Conservation (phyloP, 2,888 invertebrate species). For the Platerodrilus igneus region DNA sequence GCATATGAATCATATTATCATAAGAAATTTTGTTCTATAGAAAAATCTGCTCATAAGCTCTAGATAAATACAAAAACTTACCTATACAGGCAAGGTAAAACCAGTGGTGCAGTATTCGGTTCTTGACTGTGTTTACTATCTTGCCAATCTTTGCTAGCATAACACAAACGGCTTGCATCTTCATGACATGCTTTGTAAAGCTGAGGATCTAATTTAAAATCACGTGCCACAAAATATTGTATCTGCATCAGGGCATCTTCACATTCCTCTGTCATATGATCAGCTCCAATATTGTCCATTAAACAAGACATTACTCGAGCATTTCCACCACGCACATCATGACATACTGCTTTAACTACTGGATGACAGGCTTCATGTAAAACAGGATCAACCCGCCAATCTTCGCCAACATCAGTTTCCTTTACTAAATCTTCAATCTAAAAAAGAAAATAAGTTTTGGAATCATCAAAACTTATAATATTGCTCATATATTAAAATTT, state of each 20-base stretch:
- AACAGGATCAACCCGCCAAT: slow-evolving; percentile 92
- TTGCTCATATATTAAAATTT: neutral
- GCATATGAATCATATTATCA: too few species aligned
- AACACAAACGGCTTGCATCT: slow-evolving; percentile 80
- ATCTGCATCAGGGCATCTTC: slow-evolving; percentile 90
- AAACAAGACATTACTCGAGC: slow-evolving; percentile 87
- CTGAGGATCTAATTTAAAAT: slow-evolving; percentile 88
- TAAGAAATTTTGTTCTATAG: too few species aligned
- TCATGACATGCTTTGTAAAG: slow-evolving; percentile 82
- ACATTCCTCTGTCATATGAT: slow-evolving; percentile 82
- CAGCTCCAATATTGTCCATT: slow-evolving; percentile 84
- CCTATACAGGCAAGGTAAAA: slow-evolving; percentile 87
- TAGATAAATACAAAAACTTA: slow-evolving; percentile 32
- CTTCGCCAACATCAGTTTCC: slow-evolving; percentile 88
- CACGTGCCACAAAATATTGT: slow-evolving; percentile 94
- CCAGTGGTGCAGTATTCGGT: slow-evolving; percentile 75
- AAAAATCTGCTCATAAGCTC: too few species aligned
- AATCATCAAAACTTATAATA: neutral
- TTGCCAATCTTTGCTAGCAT: slow-evolving; percentile 74
- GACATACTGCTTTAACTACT: slow-evolving; percentile 75
- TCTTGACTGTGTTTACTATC: slow-evolving; percentile 57
- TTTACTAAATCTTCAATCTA: slow-evolving; percentile 76
- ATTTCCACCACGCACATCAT: slow-evolving; percentile 68
- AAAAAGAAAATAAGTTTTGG: slow-evolving; percentile 24
- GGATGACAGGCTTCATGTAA: slow-evolving; percentile 80